These are phyloP conservation scores for Araneus ventricosus DNA, from an alignment of 1,140 invertebrate genomes.

Conservation along the genomic window DNA sequence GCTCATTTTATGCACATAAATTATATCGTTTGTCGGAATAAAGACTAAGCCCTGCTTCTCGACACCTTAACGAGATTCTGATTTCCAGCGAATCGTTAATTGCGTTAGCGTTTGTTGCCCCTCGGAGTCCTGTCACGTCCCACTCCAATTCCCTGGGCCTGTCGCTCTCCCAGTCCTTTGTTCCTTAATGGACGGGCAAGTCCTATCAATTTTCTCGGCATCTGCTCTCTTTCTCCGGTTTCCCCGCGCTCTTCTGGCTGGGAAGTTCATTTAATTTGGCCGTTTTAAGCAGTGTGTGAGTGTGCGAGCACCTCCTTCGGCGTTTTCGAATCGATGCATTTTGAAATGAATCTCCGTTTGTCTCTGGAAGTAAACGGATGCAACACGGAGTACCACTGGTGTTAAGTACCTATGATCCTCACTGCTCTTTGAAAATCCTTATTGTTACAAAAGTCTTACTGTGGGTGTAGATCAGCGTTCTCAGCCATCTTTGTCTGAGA, in stretches of 20 bases:
- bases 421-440: too few relatives aligned
- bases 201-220: slow-evolving; percentile 24
- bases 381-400: too few relatives aligned
- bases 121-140: slow-evolving; percentile 4
- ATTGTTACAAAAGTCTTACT: too few relatives aligned
- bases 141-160: background rate
- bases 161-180: background rate
- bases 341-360: background rate
- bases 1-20: background rate
- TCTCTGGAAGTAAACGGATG: background rate
- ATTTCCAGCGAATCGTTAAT: slow-evolving; percentile 14
- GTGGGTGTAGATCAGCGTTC: too few relatives aligned
- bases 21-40: background rate
- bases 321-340: background rate
- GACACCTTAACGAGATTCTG: slow-evolving; percentile 3
- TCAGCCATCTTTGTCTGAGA: too few relatives aligned
- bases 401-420: too few relatives aligned
- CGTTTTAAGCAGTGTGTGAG: background rate
- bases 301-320: background rate
- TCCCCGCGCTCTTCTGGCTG: background rate
- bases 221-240: slow-evolving; percentile 5
- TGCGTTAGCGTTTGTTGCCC: slow-evolving; percentile 3
- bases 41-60: background rate
- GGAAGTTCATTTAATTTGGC: background rate
- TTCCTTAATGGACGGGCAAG: background rate